A percentile compares a stretch with the other conserved stretches of the same genome.
Conservation (phyloP, 2,797 vertebrate species). For the Rhinella marina region DNA sequence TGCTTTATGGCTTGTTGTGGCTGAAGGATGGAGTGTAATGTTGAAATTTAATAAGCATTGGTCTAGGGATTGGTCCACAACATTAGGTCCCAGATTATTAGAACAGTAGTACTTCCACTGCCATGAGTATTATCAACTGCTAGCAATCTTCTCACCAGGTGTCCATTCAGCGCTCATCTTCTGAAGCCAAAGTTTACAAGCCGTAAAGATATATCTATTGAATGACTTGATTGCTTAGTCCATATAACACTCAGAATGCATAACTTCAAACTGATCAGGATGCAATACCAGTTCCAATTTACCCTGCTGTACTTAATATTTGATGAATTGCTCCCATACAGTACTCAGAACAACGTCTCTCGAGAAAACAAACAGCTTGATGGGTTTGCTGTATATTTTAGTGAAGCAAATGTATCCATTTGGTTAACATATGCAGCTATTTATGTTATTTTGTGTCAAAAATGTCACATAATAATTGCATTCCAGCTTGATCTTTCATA, state of each 20-base stretch:
- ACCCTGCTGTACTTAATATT: slow-evolving; percentile 40
- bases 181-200: background rate
- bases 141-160: background rate
- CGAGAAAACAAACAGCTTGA: slow-evolving; percentile 25
- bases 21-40: too few species aligned
- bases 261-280: slow-evolving; percentile 9
- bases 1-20: too few species aligned
- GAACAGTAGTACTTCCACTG: background rate
- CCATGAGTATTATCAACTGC: background rate
- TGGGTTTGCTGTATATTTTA: slow-evolving; percentile 15
- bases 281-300: slow-evolving; percentile 30
- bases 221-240: background rate
- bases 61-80: background rate
- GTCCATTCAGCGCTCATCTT: background rate
- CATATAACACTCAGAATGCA: background rate
- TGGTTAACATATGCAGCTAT: slow-evolving; percentile 25
- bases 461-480: slow-evolving; percentile 31
- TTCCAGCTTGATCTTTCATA: background rate
- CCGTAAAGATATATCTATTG: background rate
- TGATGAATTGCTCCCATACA: slow-evolving; percentile 39
- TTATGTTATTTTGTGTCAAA: slow-evolving; percentile 1
- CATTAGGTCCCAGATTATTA: background rate
- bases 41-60: too few species aligned
- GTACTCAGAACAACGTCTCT: slow-evolving; percentile 22
- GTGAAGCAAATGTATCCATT: background rate